These are phyloP conservation scores for Adoxophyes honmai DNA, from an alignment of 1,140 invertebrate genomes.

Conservation along the genomic window DNA sequence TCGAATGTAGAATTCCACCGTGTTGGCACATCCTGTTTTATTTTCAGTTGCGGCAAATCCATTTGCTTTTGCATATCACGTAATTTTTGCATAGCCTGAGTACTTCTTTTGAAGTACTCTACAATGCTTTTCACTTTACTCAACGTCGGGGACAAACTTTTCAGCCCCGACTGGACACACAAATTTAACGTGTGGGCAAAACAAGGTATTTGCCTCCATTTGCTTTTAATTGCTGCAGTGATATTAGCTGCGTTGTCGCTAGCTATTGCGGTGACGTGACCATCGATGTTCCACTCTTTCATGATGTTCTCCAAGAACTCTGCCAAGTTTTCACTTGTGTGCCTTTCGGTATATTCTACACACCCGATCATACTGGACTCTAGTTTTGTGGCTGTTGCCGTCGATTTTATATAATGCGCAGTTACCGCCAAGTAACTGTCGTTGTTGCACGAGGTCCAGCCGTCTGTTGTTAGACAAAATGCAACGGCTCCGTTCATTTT, in stretches of 20 bases:
- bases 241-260: slow-evolving; percentile 47
- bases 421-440: slow-evolving; percentile 38
- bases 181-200: slow-evolving; percentile 33
- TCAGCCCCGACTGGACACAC: slow-evolving; percentile 23
- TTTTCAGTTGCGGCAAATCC: slow-evolving; percentile 13
- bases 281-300: slow-evolving; percentile 27
- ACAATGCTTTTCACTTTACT: not conserved
- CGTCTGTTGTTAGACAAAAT: slow-evolving; percentile 38
- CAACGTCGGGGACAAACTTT: not conserved
- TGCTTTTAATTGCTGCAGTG: slow-evolving; percentile 22
- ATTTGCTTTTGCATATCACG: slow-evolving; percentile 1
- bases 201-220: slow-evolving; percentile 27
- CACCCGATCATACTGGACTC: slow-evolving; percentile 24
- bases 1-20: slow-evolving; percentile 44
- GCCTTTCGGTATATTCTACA: slow-evolving; percentile 20
- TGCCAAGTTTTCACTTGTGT: slow-evolving; percentile 24
- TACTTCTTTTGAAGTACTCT: slow-evolving; percentile 10
- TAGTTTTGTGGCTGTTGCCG: slow-evolving; percentile 10
- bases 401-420: slow-evolving; percentile 36
- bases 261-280: slow-evolving; percentile 22
- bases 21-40: slow-evolving; percentile 36
- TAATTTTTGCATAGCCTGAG: not conserved
- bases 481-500: not conserved
- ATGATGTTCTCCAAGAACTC: slow-evolving; percentile 20
- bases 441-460: slow-evolving; percentile 46